A percentile compares a stretch with the other conserved stretches of the same genome.
Conservation (phyloP, 2,888 invertebrate genomes). For the Patella caerulea region DNA sequence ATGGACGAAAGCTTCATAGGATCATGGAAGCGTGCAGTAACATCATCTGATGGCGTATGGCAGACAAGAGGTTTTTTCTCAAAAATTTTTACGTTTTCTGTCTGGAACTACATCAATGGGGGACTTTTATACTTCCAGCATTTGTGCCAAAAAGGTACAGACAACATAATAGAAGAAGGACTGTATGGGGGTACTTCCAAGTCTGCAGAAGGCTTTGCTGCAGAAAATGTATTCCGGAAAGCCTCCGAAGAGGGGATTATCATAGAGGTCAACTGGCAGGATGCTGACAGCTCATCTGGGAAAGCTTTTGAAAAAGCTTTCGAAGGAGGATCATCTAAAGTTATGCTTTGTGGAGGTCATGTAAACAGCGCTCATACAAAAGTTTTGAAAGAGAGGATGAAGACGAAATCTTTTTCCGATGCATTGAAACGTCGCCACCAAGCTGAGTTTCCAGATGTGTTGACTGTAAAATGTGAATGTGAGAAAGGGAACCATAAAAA, state of each 20-base stretch:
- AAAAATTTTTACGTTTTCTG: background rate
- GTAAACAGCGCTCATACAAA: background rate
- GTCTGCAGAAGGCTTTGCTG: background rate
- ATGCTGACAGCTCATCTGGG: background rate
- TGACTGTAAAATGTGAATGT: background rate
- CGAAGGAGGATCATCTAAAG: background rate
- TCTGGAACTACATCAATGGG: background rate
- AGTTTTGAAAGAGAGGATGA: background rate
- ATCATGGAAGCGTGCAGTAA: background rate
- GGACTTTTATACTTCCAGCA: background rate
- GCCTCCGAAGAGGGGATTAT: background rate
- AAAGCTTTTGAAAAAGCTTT: background rate
- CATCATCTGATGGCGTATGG: background rate
- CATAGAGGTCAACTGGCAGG: background rate
- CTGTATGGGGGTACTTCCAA: background rate
- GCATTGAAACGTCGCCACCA: background rate
- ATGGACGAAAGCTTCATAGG: background rate
- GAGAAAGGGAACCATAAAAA: conserved; percentile 1
- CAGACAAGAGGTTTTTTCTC: background rate
- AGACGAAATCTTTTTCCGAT: background rate
- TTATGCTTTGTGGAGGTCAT: background rate
- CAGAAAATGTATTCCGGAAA: background rate
- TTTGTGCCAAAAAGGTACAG: background rate
- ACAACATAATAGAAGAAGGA: background rate
- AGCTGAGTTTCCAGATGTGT: background rate